These are phyloP conservation scores for Euplexia lucipara DNA, from an alignment of 2,888 invertebrate species.

Conservation along the genomic window DNA sequence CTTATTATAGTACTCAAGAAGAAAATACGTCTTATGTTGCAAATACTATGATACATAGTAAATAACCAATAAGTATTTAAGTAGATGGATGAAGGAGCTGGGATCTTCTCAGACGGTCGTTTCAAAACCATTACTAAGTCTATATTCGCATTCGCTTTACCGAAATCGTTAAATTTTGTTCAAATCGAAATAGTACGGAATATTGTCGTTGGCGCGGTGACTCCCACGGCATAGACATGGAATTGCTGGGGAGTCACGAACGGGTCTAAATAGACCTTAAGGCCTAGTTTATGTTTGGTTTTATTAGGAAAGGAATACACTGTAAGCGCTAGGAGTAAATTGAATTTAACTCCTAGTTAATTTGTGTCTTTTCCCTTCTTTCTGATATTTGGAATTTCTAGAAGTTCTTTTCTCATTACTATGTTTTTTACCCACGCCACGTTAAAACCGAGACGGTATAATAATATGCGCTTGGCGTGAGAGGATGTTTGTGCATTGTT, in stretches of 20 bases:
- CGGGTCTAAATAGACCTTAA: conserved; percentile 50
- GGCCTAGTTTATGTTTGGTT: conserved; percentile 43
- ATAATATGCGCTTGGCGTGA: no score
- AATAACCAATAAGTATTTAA: neutral
- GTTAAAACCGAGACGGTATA: no score
- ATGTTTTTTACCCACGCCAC: no score
- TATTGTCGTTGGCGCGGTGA: conserved; percentile 35
- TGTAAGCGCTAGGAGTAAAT: neutral
- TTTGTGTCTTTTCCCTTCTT: neutral
- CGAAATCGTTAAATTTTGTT: conserved; percentile 39
- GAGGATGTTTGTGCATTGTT: no score
- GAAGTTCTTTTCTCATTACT: neutral
- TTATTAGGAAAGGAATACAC: conserved; percentile 28
- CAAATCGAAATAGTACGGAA: conserved; percentile 34
- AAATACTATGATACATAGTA: neutral
- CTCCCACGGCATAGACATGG: conserved; percentile 47
- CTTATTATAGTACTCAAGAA: neutral
- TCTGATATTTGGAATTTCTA: neutral
- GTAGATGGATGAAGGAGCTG: neutral
- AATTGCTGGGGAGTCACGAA: conserved; percentile 53
- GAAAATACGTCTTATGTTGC: neutral
- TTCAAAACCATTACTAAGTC: conserved; percentile 12
- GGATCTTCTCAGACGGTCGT: conserved; percentile 2
- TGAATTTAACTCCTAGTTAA: neutral
- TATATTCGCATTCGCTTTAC: conserved; percentile 37